Evolutionary conservation across 2,888 invertebrate species (phyloP), one percentile per base, ranked within the genome.

Genomic region (Perithous albicinctus): DNA sequence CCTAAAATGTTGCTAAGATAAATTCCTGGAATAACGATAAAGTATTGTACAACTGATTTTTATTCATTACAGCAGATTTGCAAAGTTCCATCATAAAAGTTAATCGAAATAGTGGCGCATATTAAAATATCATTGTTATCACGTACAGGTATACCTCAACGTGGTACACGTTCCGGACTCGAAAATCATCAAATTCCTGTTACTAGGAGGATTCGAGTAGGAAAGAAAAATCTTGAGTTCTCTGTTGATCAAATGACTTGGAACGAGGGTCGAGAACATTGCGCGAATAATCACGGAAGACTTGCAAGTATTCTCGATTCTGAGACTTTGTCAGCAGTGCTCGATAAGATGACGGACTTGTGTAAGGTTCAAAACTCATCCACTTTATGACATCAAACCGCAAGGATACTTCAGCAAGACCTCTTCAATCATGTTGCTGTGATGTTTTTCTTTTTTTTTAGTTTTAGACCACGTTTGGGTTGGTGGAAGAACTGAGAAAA

Each of bases 401-500:
- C 38, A 61, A n/a, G n/a, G n/a, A 48, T 46, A 15, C 38, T 38
- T 38, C 8, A 38, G 8, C 10, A 8, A 38, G 38, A 38, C 2
- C 10, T 38, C 38, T 43, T n/a, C 15, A 43, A 43, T 43, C 7
- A 43, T 15, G 48, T 64, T 43, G 2, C 20, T n/a, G n/a, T n/a
- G n/a, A n/a, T n/a, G n/a, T n/a, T n/a, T 10, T 63, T 26, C 51
- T 4, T 46, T 38, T n/a, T 8, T 10, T 46, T 51, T n/a, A 86
- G 86, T 81, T 23, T 63, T 86, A 20, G 79, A 86, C 46, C 86
- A 86, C 59, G 26, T 84, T 1, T 86, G 86, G 86, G 73, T 86
- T 6, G 85, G 84, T 12, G 86, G 86, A 1, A 84, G 75, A 54
- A 86, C 86, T 1, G n/a, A 54, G 1, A 72, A 70, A 48, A 70